Percentiles rank a stretch among this genome's conserved stretches.
These are phyloP conservation scores for Teleogryllus oceanicus DNA, from an alignment of 2,888 invertebrate species.

Conservation along the genomic window DNA sequence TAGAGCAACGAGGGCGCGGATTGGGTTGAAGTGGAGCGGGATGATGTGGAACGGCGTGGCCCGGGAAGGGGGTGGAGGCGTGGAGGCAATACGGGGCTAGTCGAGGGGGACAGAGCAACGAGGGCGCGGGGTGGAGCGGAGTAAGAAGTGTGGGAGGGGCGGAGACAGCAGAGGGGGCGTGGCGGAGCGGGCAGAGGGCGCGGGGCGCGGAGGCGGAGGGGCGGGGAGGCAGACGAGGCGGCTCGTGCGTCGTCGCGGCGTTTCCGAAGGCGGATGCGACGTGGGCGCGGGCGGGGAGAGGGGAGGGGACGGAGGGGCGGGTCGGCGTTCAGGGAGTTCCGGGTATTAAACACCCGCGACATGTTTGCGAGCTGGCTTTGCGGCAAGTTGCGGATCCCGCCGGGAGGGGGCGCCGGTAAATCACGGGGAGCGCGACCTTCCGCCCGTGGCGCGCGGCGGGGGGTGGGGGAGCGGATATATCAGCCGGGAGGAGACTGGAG, in stretches of 20 bases:
- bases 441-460: no score
- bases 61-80: no score
- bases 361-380: conserved; percentile 18
- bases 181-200: background rate
- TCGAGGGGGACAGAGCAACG: background rate
- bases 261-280: background rate
- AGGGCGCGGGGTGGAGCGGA: background rate
- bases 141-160: background rate
- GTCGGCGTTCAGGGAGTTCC: background rate
- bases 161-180: background rate
- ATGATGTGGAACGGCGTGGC: no score
- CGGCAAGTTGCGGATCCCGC: background rate
- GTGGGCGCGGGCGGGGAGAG: background rate
- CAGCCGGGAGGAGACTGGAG: no score
- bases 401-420: conserved; percentile 1
- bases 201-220: background rate
- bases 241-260: background rate
- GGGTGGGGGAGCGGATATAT: no score
- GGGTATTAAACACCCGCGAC: conserved; percentile 18
- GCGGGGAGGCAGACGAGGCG: no score
- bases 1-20: background rate
- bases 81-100: no score
- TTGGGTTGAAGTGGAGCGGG: no score
- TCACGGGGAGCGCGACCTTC: background rate
- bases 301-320: background rate